Evolutionary conservation across 2,797 vertebrate genomes (phyloP), one percentile per base, ranked within the genome.

Genomic region (Yasuhikotakia modesta): DNA sequence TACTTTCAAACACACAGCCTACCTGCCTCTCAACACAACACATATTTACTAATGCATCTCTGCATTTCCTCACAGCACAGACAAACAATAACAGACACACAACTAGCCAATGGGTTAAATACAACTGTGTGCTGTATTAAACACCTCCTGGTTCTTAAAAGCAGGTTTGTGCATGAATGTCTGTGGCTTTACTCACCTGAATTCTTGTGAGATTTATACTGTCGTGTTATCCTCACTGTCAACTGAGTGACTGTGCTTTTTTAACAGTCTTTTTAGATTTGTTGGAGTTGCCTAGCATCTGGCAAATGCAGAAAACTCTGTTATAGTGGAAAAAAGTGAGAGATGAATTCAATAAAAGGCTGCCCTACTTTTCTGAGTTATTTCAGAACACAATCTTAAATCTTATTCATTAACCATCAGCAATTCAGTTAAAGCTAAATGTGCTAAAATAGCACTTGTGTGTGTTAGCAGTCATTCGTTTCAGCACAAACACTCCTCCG

Each of bases 1-100:
- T 81, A 82, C 22, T 80, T 86, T 81, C 76, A 63, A 86, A 83
- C 67, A 43, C 32, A 7, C 27, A 55, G 55, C 48, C 48, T 83
- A 82, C 73, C 70, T 79, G 46, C 81, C 85, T 86, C 13, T 3
- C 17, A 53, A 53, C 30, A 35, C 17, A 65, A 32, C 45, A 45
- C 68, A 32, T 53, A 43, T 70, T 71, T 70, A 55, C 74, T 43
- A 43, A n/a, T 43, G 32, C 68, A 6, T 48, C 11, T 35, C 24
- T 32, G 55, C 4, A 27, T 48, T 35, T 35, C 50, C 13, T 24
- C n/a, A n/a, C 4, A 24, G 43, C 27, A 32, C 16, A 27, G 76
- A 45, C 30, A 7, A 43, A 55, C 43, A 63, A 78, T 70, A 48
- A 70, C n/a, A n/a, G n/a, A n/a, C n/a, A n/a, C n/a, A n/a, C n/a